These are phyloP conservation scores for Tetragonula clypearis DNA, from an alignment of 1,140 invertebrate genomes.

Conservation along the genomic window DNA sequence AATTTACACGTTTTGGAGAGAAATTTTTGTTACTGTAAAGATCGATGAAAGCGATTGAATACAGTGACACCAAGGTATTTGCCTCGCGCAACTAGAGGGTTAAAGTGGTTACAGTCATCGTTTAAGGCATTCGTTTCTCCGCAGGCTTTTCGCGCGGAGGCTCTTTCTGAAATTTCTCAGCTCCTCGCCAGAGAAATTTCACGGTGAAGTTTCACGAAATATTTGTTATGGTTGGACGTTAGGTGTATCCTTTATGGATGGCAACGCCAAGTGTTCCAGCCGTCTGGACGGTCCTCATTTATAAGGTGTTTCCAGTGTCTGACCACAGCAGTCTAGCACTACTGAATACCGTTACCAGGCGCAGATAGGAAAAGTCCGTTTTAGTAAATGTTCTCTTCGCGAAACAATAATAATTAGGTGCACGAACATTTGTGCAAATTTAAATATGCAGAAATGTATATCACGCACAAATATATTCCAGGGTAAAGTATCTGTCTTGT, in stretches of 20 bases:
- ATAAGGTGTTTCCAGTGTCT: slow-evolving; percentile 48
- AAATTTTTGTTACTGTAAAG: not conserved
- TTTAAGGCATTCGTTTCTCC: slow-evolving; percentile 12
- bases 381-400: not conserved
- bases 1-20: not conserved
- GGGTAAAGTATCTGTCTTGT: not conserved
- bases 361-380: not conserved
- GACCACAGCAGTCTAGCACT: slow-evolving; percentile 53
- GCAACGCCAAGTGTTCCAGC: slow-evolving; percentile 26
- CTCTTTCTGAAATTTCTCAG: not conserved
- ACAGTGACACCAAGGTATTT: not conserved
- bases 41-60: not conserved
- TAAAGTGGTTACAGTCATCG: not conserved
- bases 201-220: not conserved
- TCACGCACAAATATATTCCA: not conserved
- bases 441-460: not conserved
- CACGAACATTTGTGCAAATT: not conserved
- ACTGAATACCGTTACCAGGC: slow-evolving; percentile 7
- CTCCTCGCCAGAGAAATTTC: not conserved
- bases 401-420: not conserved
- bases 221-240: not conserved
- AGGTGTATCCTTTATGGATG: not conserved
- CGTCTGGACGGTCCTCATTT: slow-evolving; percentile 36
- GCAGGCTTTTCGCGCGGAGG: not conserved
- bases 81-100: not conserved